Evolutionary conservation across 2,797 vertebrate species (phyloP).

Genomic region (Dromococcyx pavoninus): DNA sequence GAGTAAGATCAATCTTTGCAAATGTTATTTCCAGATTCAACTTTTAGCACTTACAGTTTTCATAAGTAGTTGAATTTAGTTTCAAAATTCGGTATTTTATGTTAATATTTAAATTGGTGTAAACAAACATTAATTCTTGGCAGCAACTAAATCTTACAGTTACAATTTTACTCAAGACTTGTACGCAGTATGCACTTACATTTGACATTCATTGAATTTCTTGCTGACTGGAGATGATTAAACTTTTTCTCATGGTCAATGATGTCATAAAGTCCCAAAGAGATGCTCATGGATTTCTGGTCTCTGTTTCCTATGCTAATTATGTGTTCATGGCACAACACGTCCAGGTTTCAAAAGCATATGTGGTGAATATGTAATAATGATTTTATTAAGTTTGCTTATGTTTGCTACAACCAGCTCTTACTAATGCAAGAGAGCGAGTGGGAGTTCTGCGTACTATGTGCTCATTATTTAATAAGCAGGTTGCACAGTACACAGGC

Average conservation of each 20-base stretch:
- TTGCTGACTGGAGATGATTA: background rate
- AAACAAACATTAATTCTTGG: background rate
- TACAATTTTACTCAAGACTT: background rate
- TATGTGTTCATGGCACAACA: background rate
- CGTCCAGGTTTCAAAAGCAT: background rate
- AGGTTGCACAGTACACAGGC: background rate
- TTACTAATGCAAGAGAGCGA: slow-evolving; percentile 14
- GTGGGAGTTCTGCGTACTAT: slow-evolving; percentile 28
- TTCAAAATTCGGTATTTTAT: background rate
- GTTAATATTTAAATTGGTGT: background rate
- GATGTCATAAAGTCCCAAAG: background rate
- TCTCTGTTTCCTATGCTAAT: background rate
- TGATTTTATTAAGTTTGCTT: slow-evolving; percentile 61
- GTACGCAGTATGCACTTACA: background rate
- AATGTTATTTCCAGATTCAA: background rate
- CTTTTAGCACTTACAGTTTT: background rate
- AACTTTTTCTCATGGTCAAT: slow-evolving; percentile 2
- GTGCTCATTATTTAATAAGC: slow-evolving; percentile 61
- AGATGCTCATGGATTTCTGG: background rate
- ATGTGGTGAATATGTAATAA: slow-evolving; percentile 42
- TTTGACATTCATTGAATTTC: slow-evolving; percentile 19
- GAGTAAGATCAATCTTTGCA: rapidly evolving
- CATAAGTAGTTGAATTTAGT: background rate
- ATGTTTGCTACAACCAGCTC: background rate
- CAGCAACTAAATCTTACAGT: background rate